Conservation (phyloP, 2,113 vertebrate species). For the Ciconia boyciana region DNA sequence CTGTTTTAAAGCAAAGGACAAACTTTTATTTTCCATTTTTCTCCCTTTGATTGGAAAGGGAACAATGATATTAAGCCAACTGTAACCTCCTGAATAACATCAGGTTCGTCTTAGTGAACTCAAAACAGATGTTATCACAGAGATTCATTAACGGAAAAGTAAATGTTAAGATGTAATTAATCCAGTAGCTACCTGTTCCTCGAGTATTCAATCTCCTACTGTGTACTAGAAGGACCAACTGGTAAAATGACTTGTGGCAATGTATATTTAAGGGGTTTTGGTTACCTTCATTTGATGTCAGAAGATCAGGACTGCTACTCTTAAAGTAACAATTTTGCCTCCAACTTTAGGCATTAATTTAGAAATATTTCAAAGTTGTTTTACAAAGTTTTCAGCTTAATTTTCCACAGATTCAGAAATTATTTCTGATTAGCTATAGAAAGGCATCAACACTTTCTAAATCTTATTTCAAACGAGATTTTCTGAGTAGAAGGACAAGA, state of each 20-base stretch:
- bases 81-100: background rate
- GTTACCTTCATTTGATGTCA: background rate
- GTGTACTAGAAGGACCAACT: background rate
- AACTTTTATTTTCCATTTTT: background rate
- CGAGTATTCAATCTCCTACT: background rate
- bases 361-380: background rate
- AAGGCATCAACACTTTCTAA: background rate
- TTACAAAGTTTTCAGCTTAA: background rate
- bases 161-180: background rate
- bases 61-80: background rate
- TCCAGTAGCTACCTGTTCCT: background rate
- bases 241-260: background rate
- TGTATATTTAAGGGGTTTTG: background rate
- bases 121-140: background rate
- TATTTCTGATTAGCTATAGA: background rate
- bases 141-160: background rate
- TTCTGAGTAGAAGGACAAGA: background rate
- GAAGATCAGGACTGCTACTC: background rate
- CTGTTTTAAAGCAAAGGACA: background rate
- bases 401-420: background rate
- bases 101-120: background rate
- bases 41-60: background rate
- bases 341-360: background rate
- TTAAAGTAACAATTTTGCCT: background rate
- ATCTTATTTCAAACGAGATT: background rate